Conservation (phyloP, 37 sponge, comb jelly and placozoan genomes). For the Diacarnus erythraeanus region DNA sequence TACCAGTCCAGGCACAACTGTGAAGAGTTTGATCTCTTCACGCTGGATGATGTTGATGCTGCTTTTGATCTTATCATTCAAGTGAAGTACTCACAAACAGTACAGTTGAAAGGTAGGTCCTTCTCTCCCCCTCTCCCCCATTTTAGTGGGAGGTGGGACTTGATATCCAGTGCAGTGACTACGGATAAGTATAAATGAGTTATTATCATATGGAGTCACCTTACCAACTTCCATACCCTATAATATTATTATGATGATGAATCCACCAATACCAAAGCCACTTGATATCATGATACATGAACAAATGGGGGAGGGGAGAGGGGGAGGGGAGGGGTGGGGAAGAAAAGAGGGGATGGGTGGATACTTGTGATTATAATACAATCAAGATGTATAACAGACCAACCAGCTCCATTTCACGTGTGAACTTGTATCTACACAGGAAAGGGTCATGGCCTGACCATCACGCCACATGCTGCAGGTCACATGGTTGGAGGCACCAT, state of each 20-base stretch:
- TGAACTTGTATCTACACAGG: conserved; percentile 45
- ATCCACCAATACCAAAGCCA: background rate
- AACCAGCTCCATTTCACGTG: background rate
- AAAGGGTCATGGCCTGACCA: conserved; percentile 94
- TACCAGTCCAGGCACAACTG: conserved; percentile 90
- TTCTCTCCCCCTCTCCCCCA: no score
- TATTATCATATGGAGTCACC: background rate
- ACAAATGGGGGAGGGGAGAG: background rate
- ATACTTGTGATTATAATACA: background rate
- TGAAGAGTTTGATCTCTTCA: conserved; percentile 96
- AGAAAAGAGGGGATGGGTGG: background rate
- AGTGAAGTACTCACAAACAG: conserved; percentile 95
- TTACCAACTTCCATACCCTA: no score
- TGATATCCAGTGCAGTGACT: no score
- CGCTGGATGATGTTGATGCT: conserved; percentile 94
- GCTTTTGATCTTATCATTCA: conserved; percentile 87
- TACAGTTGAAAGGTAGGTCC: conserved; percentile 87
- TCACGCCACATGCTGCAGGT: conserved; percentile 96
- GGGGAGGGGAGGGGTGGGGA: background rate
- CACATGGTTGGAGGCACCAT: conserved; percentile 99
- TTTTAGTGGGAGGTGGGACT: no score
- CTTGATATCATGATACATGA: background rate
- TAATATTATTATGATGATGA: background rate
- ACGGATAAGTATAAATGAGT: no score
- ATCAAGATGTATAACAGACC: background rate